Evolutionary conservation across 2,888 invertebrate species (phyloP), one percentile per base, ranked within the genome.

Genomic region (Endomychus coccineus): DNA sequence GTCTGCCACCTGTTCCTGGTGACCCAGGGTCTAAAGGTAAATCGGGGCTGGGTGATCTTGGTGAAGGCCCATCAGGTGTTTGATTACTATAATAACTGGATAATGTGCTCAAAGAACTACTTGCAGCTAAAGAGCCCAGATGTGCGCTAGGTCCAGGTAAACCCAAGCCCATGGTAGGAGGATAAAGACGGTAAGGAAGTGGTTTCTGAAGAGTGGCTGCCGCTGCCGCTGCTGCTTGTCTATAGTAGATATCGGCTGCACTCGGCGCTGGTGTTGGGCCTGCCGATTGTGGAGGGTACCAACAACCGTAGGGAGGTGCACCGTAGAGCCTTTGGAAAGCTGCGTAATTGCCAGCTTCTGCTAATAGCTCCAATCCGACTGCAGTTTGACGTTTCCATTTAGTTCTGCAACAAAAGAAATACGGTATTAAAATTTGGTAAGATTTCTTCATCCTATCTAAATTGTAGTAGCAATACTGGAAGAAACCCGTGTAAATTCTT

Each of bases 341-440:
- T 1, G 95, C 95, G 69, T 91, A 92, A 71, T 96, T 97, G 5
- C 94, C 94, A 0, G 96, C 94, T 66, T 98, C 98, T 2, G 95
- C 92, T 37, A 98, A 71, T 23, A 98, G 77, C 64, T 98, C 98
- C 51, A 96, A 68, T 0, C 97, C 96, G 2, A 97, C 97, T 1
- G 97, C 94, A 10, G 97, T 95, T 67, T 97, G 97, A 2, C 97
- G 80, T 69, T 97, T 97, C 97, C 97, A 98, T 73, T 97, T 97
- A 64, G 97, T 97, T 67, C 92, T 91, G 77, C 15, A 71, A 72
- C 51, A 53, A 64, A 35, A 23, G 15, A 16, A 31, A 6, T 2
- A n/a, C n/a, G n/a, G n/a, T n/a, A n/a, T n/a, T n/a, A n/a, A n/a
- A n/a, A n/a, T n/a, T n/a, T n/a, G n/a, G n/a, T n/a, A n/a, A n/a